Evolutionary conservation across 2,113 vertebrate genomes (phyloP).

Genomic region (Aldabrachelys gigantea): DNA sequence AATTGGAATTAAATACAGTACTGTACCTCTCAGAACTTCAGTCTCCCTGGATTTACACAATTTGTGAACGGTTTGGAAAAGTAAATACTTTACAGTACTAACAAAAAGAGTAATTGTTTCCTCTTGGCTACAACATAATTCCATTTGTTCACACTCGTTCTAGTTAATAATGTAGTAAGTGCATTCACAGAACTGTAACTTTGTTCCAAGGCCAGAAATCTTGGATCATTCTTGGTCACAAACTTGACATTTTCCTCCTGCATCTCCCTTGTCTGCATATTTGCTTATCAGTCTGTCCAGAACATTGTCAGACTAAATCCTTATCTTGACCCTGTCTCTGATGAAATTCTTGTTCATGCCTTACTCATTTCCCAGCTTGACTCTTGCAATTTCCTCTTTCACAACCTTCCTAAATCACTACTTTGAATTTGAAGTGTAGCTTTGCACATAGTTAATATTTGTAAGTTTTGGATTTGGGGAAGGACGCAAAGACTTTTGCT

Average conservation of each 20-base stretch:
- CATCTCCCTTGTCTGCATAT: background rate
- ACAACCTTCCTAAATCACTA: background rate
- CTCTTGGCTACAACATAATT: conserved; percentile 1
- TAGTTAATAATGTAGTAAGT: background rate
- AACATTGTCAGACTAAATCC: background rate
- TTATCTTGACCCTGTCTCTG: background rate
- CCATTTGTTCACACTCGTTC: conserved; percentile 8
- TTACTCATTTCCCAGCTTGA: conserved; percentile 28
- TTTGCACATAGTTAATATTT: background rate
- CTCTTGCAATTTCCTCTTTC: background rate
- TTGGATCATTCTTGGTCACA: conserved; percentile 11
- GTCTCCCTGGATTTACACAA: background rate
- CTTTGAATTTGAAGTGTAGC: conserved; percentile 6
- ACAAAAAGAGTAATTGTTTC: background rate
- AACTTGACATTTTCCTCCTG: conserved; percentile 17
- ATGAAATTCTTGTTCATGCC: conserved; percentile 42
- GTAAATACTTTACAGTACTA: background rate
- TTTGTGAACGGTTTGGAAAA: background rate
- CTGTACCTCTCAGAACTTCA: background rate
- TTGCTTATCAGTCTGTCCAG: conserved; percentile 53
- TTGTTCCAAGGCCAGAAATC: conserved; percentile 21
- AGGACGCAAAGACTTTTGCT: background rate
- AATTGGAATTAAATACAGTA: background rate
- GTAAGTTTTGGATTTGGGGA: background rate
- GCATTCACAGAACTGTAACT: conserved; percentile 10